Percentiles rank a stretch among this genome's conserved stretches.
These are phyloP conservation scores for Drosophila mayaguana DNA, from an alignment of 2,888 invertebrate genomes.

Conservation along the genomic window DNA sequence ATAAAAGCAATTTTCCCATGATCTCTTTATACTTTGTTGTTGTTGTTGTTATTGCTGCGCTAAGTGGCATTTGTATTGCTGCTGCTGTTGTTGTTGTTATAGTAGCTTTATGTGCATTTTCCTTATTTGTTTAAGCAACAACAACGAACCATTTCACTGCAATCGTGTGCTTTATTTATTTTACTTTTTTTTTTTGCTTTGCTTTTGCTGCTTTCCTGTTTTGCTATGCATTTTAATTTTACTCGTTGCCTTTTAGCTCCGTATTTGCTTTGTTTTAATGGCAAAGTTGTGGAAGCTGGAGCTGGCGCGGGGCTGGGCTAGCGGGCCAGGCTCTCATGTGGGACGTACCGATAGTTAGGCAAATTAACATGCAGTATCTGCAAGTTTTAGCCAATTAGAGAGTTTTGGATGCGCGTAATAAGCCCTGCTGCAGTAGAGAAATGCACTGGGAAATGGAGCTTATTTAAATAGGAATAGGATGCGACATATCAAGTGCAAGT, in stretches of 20 bases:
- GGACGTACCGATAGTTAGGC: constrained; percentile 50
- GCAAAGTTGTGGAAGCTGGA: constrained; percentile 31
- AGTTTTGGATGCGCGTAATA: constrained; percentile 38
- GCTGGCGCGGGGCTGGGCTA: constrained; percentile 1
- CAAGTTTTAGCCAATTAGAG: constrained; percentile 67
- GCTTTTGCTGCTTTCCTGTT: constrained; percentile 38
- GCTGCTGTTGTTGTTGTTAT: constrained; percentile 39
- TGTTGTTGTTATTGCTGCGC: constrained; percentile 39
- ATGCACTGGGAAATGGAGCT: constrained; percentile 8
- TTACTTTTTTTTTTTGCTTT: background rate
- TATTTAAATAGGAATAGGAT: background rate
- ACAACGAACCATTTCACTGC: constrained; percentile 47
- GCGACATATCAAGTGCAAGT: constrained; percentile 22
- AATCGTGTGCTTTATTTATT: constrained; percentile 45
- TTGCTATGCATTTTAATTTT: constrained; percentile 41
- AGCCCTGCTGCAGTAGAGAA: background rate
- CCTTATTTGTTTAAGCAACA: constrained; percentile 73
- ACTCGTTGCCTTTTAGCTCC: constrained; percentile 41
- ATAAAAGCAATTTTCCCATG: constrained; percentile 74
- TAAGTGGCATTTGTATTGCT: constrained; percentile 53
- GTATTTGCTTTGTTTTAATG: constrained; percentile 63
- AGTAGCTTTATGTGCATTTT: constrained; percentile 68
- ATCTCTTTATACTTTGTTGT: constrained; percentile 54
- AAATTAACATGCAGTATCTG: constrained; percentile 75
- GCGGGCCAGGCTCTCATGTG: constrained; percentile 40